Evolutionary conservation across 2,797 vertebrate species (phyloP), one percentile per base, ranked within the genome.

Genomic region (Anolis apletophallus): DNA sequence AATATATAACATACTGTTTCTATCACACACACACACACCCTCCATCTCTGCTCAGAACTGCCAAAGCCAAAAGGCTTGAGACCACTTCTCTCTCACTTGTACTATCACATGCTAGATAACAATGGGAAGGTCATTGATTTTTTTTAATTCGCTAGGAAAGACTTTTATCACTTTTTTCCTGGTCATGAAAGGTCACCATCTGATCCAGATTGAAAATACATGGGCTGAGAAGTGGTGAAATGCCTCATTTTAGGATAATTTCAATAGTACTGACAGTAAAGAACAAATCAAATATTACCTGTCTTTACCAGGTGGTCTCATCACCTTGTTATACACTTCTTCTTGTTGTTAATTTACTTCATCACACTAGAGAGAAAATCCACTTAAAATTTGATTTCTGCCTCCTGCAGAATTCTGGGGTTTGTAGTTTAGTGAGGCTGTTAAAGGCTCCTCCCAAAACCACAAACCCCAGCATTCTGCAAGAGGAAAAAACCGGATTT

Each of bases 91-190:
- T 57, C 0, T 88, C 88, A 79, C 6, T 0, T 80, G 10, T 76
- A 88, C 59, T 46, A 46, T 87, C 1, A 81, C 87, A 80, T n/a
- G n/a, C 16, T 52, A 90, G n/a, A 7, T 46, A 90, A 80, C 0
- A 81, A 79, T 87, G 92, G 19, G 86, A 89, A 87, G 69, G 11
- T 0, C 2, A 85, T 9, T 3, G 5, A 40, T 72, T 85, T 46
- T 36, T 64, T 64, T 64, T 29, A 61, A 64, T 29, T 68, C 36
- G 52, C 36, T 32, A 46, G 52, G 29, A 2, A 75, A 55, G 16
- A 55, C 7, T 59, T 87, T 79, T 64, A 68, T 67, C 26, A 3
- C 78, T 69, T 55, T 19, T n/a, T 19, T 21, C 29, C 32, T 0
- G 8, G 23, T 50, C 14, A 77, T 29, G n/a, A 87, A 87, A 78